Evolutionary conservation across 2,797 vertebrate species (phyloP), one percentile per base, ranked within the genome.

Genomic region (Erethizon dorsatum): DNA sequence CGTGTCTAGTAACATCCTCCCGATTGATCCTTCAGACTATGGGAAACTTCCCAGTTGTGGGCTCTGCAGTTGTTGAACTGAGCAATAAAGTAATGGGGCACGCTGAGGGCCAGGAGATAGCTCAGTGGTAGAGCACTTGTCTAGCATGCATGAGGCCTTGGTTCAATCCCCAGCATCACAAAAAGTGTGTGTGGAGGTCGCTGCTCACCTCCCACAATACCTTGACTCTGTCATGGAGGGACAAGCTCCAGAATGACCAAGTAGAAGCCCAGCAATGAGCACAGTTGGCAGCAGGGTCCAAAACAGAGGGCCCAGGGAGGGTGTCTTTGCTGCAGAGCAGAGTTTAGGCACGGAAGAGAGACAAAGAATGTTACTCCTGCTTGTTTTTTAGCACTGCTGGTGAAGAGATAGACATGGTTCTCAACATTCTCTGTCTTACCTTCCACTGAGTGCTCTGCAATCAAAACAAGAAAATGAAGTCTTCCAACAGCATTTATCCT

Each of bases 401-500:
- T 22, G n/a, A 67, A 90, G 52, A 50, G 56, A 18, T 10, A 89
- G 63, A 90, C 37, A 50, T 26, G 45, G 26, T 80, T 92, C 56
- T 75, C 79, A 69, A 11, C 2, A 22, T 77, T 91, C 59, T 84
- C 63, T 88, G 63, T n/a, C 82, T 95, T 82, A 54, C 26, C 56
- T 78, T 80, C 77, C 10, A 61, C 41, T 47, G 61, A 65, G 15
- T 8, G 37, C 41, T 86, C 93, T 86, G 33, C 56, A 79, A 90
- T 63, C n/a, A 90, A 82, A 95, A 50, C 47, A 91, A 84, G 28
- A 91, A 95, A 89, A 71, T 9, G 0, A 37, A 85, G 78, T 84
- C 88, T 94, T 87, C 73, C 22, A 12, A 59, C 13, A 52, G 45
- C 54, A 79, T 91, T 94, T 94, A 79, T 83, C 63, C 12, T 88